A percentile compares a stretch with the other conserved stretches of the same genome.
These are phyloP conservation scores for Triplophysa bombifrons DNA, from an alignment of 2,797 vertebrate genomes.

Conservation along the genomic window DNA sequence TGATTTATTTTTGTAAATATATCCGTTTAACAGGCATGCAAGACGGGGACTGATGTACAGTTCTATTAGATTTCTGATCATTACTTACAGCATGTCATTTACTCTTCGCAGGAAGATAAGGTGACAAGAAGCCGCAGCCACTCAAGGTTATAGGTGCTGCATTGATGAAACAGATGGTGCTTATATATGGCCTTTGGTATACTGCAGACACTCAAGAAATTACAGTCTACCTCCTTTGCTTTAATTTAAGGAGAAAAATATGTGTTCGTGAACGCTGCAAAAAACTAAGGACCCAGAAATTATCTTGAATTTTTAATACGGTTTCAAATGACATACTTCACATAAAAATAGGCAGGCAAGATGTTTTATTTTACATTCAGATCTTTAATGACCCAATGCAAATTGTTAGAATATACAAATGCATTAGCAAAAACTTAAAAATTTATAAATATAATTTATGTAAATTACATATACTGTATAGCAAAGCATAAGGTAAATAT, in stretches of 20 bases:
- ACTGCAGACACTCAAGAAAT: constrained; percentile 11
- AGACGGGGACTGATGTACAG: constrained; percentile 6
- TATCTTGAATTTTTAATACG: constrained; percentile 25
- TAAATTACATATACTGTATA: constrained; percentile 43
- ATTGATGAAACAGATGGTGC: constrained; percentile 32
- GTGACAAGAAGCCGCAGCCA: constrained; percentile 1
- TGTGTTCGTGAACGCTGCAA: not conserved
- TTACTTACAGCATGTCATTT: constrained; percentile 2
- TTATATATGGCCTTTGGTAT: constrained; percentile 6
- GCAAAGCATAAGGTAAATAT: constrained; percentile 41
- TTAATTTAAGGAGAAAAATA: not conserved
- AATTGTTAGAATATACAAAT: constrained; percentile 57
- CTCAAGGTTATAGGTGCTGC: constrained; percentile 33
- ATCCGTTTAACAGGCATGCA: constrained; percentile 14
- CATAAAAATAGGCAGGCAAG: constrained; percentile 6
- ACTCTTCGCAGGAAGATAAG: constrained; percentile 11
- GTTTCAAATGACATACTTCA: constrained; percentile 15
- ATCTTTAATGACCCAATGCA: constrained; percentile 69
- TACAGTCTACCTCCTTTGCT: not conserved
- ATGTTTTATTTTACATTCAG: constrained; percentile 4
- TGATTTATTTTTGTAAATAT: not conserved
- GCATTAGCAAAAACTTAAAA: constrained; percentile 56
- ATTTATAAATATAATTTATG: constrained; percentile 43
- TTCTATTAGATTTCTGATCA: not conserved
- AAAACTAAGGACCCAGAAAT: constrained; percentile 6